These are phyloP conservation scores for Trissolcus brochymenae DNA, from an alignment of 2,888 invertebrate species.

Conservation along the genomic window DNA sequence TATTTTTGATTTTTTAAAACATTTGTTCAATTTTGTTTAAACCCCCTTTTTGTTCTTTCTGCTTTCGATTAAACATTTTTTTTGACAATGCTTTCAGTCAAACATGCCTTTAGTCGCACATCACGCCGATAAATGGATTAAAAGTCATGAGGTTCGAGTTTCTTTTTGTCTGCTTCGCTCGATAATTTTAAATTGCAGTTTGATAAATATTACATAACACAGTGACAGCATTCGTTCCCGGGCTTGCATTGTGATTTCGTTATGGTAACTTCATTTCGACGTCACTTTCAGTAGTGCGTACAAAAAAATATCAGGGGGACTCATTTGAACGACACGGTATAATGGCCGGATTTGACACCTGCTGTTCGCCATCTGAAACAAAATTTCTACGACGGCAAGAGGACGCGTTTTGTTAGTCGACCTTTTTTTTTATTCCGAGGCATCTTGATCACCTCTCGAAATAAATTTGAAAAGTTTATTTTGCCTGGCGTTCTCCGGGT, in stretches of 20 bases:
- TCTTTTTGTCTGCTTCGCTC: too few species aligned
- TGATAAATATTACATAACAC: too few species aligned
- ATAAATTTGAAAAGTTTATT: conserved; percentile 43
- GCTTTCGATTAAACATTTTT: too few species aligned
- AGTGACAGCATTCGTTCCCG: too few species aligned
- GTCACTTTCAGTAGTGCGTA: not conserved
- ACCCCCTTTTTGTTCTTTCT: not conserved
- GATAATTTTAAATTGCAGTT: too few species aligned
- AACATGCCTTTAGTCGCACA: too few species aligned
- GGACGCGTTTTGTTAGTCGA: conserved; percentile 3
- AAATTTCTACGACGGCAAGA: conserved; percentile 15
- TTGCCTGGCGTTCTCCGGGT: conserved; percentile 6
- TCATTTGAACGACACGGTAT: conserved; percentile 12
- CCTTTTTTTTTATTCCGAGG: conserved; percentile 5
- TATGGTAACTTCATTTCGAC: not conserved
- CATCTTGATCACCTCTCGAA: conserved; percentile 25
- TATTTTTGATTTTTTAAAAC: not conserved
- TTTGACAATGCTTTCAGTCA: too few species aligned
- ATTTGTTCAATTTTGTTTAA: not conserved
- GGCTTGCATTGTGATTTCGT: too few species aligned
- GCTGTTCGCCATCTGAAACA: conserved; percentile 29
- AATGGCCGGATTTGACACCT: conserved; percentile 29
- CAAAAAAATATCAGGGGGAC: not conserved
- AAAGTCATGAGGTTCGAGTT: too few species aligned
- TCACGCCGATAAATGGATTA: too few species aligned